Base-by-base conservation (phyloP, 2,888 invertebrate genomes). In the Drosophila mimetica region DNA sequence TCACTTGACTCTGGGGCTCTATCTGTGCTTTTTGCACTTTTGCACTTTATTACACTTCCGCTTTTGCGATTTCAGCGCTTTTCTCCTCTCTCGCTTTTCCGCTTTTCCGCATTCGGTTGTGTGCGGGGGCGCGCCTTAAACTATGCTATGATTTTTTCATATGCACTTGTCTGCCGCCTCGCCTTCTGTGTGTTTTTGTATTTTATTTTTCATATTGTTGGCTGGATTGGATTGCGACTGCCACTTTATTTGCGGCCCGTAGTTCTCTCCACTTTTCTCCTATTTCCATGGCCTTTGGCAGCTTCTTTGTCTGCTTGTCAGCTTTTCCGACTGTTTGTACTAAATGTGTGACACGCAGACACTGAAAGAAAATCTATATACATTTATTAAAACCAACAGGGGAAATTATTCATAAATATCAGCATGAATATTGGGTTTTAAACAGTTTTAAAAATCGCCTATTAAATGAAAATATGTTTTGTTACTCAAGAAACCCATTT, bases 1-100 rank as follows among this genome's bases (percentile, higher is more conserved):
- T 44, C 69, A 44, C 67, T 67, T 58, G 60, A 61, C 60, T 60
- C 46, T 47, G 30, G n/a, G n/a, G 18, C 41, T 36, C 13, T 48
- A n/a, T 50, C 37, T 53, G 25, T 32, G 42, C 54, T 61, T 70
- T 55, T 57, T 64, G 65, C 48, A 50, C 58, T 75, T 58, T 52
- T 77, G 77, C 86, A 77, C 64, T 78, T 77, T 84, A 80, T 86
- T 80, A 71, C 65, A 77, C 86, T 75, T 83, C 78, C 77, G 76
- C 67, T 86, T 76, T 74, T 64, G 69, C 74, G 76, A 72, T 71
- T 77, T 77, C 77, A 71, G 71, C 75, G 67, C 57, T 69, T 79
- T 77, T 64, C 64, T 25, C 25, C 25, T 25, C 25, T 25, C 25
- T 18, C 41, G 30, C 28, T 46, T 39, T 46, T 44, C 25, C 58